Evolutionary conservation across 1,140 invertebrate species (phyloP).

Genomic region (Platyscapa corneri): DNA sequence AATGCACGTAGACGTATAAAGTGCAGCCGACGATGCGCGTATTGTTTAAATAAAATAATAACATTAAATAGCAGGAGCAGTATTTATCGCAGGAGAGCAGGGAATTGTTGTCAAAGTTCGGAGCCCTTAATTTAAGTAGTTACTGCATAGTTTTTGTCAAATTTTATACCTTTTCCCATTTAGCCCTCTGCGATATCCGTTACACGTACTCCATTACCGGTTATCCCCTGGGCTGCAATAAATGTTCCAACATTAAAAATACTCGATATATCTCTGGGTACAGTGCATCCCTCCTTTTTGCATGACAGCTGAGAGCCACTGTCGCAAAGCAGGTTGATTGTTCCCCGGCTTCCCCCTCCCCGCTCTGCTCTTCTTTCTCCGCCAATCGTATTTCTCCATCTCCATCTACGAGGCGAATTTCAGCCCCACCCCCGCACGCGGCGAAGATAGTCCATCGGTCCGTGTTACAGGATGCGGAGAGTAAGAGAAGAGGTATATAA

Average conservation of each 20-base stretch:
- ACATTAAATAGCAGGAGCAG: too few species aligned
- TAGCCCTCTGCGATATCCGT: background rate
- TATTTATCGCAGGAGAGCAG: too few species aligned
- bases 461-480: conserved; percentile 2
- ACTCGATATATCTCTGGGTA: background rate
- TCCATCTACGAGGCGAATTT: background rate
- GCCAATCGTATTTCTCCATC: background rate
- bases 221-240: background rate
- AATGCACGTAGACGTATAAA: too few species aligned
- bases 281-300: background rate
- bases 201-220: too few species aligned
- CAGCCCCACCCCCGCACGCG: background rate
- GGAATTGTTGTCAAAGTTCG: too few species aligned
- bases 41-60: too few species aligned
- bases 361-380: background rate
- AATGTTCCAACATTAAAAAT: conserved; percentile 14
- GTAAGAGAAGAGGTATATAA: conserved; percentile 16
- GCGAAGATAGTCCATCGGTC: background rate
- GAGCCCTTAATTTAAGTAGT: too few species aligned
- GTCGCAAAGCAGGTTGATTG: conserved; percentile 11
- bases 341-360: background rate
- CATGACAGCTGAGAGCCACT: conserved; percentile 25
- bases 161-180: background rate
- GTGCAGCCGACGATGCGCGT: too few species aligned
- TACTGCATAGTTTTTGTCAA: too few species aligned